Evolutionary conservation across 2,888 invertebrate genomes (phyloP), one percentile per base, ranked within the genome.

Genomic region (Nomada fabriciana): DNA sequence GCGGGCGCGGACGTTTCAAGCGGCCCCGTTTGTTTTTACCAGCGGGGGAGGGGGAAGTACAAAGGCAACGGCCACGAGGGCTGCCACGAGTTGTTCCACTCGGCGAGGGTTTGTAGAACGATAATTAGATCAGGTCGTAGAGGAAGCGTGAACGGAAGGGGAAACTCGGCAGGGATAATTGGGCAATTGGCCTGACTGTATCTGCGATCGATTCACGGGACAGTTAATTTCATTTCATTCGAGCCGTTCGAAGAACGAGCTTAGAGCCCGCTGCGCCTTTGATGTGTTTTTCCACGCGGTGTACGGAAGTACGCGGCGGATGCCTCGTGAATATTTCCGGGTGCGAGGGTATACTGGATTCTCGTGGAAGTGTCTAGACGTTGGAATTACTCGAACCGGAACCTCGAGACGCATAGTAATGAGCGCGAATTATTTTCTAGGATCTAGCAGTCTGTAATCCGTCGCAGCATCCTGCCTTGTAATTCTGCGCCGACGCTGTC

Each of bases 151-250:
- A 84, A 84, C 79, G 86, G 82, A 81, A 79, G 77, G 76, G 82
- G 83, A 80, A 9, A 5, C 68, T 25, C 71, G 82, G 74, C 60
- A 61, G 84, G 82, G 85, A 86, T 89, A 90, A 91, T 90, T 89
- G 89, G 89, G 88, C 90, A 89, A 91, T 89, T 89, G 89, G 85
- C 76, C 83, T 80, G 81, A 84, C 86, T 83, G 78, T 85, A 78
- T 78, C 68, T 69, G 20, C 81, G 76, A 84, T 88, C 88, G 88
- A 89, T 86, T 81, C 79, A 65, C 83, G 71, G 77, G 86, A 89
- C 86, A 86, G 87, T 87, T 90, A 91, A 91, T 92, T 77, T 90
- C 86, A 88, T 91, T 90, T 90, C 89, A 89, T 91, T 90, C 88
- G 85, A 87, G 79, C 52, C 75, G 64, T 57, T 80, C 83, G 81